A percentile compares a stretch with the other conserved stretches of the same genome.
These are phyloP conservation scores for Helicoverpa armigera DNA, from an alignment of 1,140 invertebrate genomes.

Conservation along the genomic window DNA sequence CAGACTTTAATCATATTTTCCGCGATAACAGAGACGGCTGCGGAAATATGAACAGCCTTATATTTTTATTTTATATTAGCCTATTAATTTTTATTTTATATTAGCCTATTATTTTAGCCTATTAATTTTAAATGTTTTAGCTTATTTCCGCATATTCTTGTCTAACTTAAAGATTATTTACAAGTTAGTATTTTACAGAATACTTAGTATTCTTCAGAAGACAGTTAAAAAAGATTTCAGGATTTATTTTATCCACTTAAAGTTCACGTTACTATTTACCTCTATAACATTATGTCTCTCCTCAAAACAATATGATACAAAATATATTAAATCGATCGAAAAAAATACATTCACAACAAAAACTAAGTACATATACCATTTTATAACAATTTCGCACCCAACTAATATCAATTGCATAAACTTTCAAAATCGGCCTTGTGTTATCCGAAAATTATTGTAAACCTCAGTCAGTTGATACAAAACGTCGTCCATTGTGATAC, in stretches of 20 bases:
- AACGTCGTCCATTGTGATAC: constrained; percentile 20
- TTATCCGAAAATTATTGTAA: constrained; percentile 36
- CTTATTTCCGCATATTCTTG: neutral
- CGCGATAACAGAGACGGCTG: neutral
- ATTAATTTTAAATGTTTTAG: neutral
- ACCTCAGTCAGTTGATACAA: neutral
- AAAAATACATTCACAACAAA: neutral
- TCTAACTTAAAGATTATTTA: neutral
- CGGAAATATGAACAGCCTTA: constrained; percentile 1
- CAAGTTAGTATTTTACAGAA: no score
- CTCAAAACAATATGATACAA: no score
- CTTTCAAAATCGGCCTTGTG: constrained; percentile 31
- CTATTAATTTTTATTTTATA: no score
- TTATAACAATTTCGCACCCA: neutral
- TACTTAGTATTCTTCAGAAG: no score
- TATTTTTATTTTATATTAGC: no score
- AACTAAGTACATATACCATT: neutral
- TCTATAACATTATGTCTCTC: no score
- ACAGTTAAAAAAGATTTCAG: no score
- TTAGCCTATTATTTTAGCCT: no score
- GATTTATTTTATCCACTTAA: no score
- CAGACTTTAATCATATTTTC: constrained; percentile 1
- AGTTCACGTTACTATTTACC: no score
- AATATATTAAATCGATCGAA: no score
- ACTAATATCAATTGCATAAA: neutral